These are phyloP conservation scores for Drosophila meridiana DNA, from an alignment of 2,888 invertebrate species.

Conservation along the genomic window DNA sequence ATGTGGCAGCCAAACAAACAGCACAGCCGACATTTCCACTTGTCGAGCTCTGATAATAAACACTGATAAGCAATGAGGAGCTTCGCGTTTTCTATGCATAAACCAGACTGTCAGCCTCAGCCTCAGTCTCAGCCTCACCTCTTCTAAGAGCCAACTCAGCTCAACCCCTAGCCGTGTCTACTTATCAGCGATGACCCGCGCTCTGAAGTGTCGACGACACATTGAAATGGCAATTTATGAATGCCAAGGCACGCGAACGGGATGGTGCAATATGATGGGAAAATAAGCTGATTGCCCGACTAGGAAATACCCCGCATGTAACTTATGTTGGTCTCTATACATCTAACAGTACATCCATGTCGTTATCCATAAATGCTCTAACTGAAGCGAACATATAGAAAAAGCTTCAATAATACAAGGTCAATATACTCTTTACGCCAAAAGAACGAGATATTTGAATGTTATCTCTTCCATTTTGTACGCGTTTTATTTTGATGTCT, in stretches of 20 bases:
- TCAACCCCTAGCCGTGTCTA: not conserved
- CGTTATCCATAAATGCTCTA: not conserved
- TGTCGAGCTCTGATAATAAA: conserved; percentile 63
- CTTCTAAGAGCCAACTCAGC: conserved; percentile 10
- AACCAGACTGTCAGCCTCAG: conserved; percentile 10
- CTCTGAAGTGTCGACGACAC: conserved; percentile 38
- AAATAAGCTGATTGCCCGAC: not conserved
- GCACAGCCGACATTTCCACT: conserved; percentile 47
- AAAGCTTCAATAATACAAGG: not conserved
- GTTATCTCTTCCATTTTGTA: conserved; percentile 2
- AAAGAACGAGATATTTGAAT: not conserved
- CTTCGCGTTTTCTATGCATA: conserved; percentile 43
- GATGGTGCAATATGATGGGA: not conserved
- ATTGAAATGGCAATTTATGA: conserved; percentile 42
- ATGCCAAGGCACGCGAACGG: conserved; percentile 27
- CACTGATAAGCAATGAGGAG: conserved; percentile 53
- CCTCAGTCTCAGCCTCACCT: conserved; percentile 18
- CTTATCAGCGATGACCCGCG: conserved; percentile 74
- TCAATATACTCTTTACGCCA: not conserved
- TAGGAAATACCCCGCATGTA: not conserved
- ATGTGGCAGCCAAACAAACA: conserved; percentile 52
- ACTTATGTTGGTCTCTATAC: not conserved
- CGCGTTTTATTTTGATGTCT: not conserved
- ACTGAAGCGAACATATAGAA: not conserved
- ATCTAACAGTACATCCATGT: too few species aligned